Conservation (phyloP, 2,888 invertebrate genomes). For the Scaeva pyrastri region DNA sequence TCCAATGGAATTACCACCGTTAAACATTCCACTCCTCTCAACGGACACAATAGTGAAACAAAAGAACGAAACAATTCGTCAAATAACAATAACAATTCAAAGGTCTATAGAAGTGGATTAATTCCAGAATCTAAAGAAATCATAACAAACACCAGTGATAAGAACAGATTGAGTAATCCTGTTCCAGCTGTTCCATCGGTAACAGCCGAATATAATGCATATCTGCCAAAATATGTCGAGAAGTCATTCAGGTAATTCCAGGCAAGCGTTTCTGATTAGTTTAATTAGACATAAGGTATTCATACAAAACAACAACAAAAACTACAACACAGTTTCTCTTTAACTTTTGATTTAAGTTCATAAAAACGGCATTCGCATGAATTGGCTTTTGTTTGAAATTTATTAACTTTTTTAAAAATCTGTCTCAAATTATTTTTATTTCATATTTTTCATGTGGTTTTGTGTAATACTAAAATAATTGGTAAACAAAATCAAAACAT, state of each 20-base stretch:
- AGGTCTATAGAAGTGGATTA: constrained; percentile 58
- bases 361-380: constrained; percentile 59
- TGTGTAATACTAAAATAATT: constrained; percentile 66
- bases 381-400: constrained; percentile 59
- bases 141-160: constrained; percentile 54
- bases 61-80: constrained; percentile 53
- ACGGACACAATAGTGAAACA: constrained; percentile 59
- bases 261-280: constrained; percentile 67
- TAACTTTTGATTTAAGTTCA: constrained; percentile 25
- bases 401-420: constrained; percentile 8
- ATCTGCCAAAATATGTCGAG: constrained; percentile 84
- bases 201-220: constrained; percentile 75
- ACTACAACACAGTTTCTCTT: constrained; percentile 33
- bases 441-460: constrained; percentile 72
- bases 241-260: constrained; percentile 84
- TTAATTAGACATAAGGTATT: constrained; percentile 44
- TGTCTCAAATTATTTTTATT: constrained; percentile 34
- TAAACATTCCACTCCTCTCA: constrained; percentile 72
- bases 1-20: constrained; percentile 65
- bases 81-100: constrained; percentile 66
- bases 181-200: constrained; percentile 49
- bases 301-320: constrained; percentile 33
- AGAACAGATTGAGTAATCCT: constrained; percentile 57
- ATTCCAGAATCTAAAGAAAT: constrained; percentile 44
- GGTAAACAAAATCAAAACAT: constrained; percentile 32